phyloP scores from a whole-genome alignment of 2,888 invertebrate genomes.

The Monoplex corrugatus region DNA sequence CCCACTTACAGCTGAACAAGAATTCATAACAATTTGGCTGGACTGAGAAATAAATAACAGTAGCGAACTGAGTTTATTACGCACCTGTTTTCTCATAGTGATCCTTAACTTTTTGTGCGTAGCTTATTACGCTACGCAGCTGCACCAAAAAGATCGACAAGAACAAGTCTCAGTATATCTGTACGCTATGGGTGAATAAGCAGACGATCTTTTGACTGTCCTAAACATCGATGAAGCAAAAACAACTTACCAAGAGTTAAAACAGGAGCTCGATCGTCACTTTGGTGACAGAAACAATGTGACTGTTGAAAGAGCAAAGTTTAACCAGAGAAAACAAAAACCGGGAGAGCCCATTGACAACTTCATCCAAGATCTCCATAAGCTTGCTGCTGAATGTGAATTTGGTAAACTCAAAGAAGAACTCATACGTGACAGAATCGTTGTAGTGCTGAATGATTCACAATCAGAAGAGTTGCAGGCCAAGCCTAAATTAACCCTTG shows the following conservation, averaged over 20 bases:
- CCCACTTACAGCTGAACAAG: no score
- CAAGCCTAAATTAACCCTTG: slow-evolving; percentile 12
- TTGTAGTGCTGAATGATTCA: background rate
- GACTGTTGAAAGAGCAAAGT: background rate
- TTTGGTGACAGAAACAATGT: slow-evolving; percentile 3
- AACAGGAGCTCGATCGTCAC: background rate
- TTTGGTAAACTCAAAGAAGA: background rate
- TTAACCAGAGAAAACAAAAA: background rate
- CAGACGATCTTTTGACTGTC: no score
- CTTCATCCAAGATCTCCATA: slow-evolving; percentile 27
- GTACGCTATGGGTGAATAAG: no score
- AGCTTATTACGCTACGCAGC: no score
- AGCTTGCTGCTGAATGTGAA: slow-evolving; percentile 4
- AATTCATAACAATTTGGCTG: no score
- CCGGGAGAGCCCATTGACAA: background rate
- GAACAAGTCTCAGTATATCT: no score
- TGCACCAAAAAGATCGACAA: no score
- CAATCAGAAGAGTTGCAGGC: slow-evolving; percentile 20
- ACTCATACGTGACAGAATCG: slow-evolving; percentile 23
- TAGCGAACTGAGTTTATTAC: no score
- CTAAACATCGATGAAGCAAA: no score
- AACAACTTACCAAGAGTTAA: background rate
- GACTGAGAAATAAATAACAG: no score
- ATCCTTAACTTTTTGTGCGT: no score
- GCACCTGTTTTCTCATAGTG: no score